These are phyloP conservation scores for Campoplex nolae DNA, from an alignment of 2,888 invertebrate species.

Conservation along the genomic window DNA sequence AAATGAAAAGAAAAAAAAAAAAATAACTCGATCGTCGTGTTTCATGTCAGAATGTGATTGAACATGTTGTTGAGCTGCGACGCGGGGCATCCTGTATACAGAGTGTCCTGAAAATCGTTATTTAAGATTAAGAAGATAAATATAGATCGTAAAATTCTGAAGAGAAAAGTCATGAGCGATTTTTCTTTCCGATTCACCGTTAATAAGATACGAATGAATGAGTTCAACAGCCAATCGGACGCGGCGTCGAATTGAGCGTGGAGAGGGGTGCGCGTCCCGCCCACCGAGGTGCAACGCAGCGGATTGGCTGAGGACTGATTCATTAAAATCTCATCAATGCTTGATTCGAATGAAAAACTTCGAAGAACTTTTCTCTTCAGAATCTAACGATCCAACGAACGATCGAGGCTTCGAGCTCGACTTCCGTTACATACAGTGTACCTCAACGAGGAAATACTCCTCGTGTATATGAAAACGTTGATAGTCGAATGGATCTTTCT, in stretches of 20 bases:
- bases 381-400: not conserved
- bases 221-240: not conserved
- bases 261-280: not conserved
- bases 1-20: not conserved
- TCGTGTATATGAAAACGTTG: not conserved
- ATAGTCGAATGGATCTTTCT: slow-evolving; percentile 21
- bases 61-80: not conserved
- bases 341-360: not conserved
- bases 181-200: not conserved
- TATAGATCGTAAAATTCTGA: not conserved
- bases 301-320: not conserved
- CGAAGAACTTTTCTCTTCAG: not conserved
- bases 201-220: not conserved
- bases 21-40: slow-evolving; percentile 21
- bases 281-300: not conserved
- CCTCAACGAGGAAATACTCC: no score
- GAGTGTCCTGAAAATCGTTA: not conserved
- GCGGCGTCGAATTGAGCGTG: no score
- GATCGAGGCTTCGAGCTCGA: not conserved
- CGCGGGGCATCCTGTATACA: not conserved
- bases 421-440: not conserved
- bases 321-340: not conserved
- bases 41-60: slow-evolving; percentile 21
- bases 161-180: not conserved
- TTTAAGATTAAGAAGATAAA: not conserved